These are phyloP conservation scores for Verasper variegatus DNA, from an alignment of 2,113 vertebrate genomes.

Conservation along the genomic window DNA sequence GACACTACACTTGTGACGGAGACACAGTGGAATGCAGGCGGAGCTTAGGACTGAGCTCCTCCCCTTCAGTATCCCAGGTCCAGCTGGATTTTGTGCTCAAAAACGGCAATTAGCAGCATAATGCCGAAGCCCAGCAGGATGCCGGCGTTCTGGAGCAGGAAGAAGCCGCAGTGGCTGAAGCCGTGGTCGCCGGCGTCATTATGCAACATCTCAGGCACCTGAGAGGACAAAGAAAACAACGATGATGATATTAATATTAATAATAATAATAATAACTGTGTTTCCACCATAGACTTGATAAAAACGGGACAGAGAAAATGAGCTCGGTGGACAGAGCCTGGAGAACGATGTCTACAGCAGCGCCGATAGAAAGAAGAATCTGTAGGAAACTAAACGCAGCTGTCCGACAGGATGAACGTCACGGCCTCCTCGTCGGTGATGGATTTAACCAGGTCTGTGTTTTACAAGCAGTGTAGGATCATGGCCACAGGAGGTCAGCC, in stretches of 20 bases:
- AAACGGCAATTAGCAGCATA: slow-evolving; percentile 95
- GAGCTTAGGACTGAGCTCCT: neutral
- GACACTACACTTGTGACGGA: neutral
- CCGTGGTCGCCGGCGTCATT: slow-evolving; percentile 96
- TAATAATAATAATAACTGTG: no score
- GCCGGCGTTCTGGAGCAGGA: slow-evolving; percentile 96
- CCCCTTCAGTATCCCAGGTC: slow-evolving; percentile 81
- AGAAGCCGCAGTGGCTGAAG: slow-evolving; percentile 95
- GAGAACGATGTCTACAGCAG: no score
- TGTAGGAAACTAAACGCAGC: no score
- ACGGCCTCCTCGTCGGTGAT: no score
- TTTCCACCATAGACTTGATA: no score
- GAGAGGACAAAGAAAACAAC: neutral
- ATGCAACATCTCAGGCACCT: slow-evolving; percentile 99
- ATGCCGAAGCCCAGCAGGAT: slow-evolving; percentile 96
- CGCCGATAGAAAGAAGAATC: no score
- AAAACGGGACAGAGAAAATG: no score
- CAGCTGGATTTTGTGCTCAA: slow-evolving; percentile 95
- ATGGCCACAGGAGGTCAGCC: slow-evolving; percentile 35
- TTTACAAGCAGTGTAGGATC: fast-evolving
- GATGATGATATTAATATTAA: neutral
- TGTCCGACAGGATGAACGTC: no score
- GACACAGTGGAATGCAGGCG: neutral
- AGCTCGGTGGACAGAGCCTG: no score
- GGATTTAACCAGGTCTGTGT: neutral